Evolutionary conservation across 2,113 vertebrate genomes (phyloP), one percentile per base, ranked within the genome.

Genomic region (Oreochromis spilurus): DNA sequence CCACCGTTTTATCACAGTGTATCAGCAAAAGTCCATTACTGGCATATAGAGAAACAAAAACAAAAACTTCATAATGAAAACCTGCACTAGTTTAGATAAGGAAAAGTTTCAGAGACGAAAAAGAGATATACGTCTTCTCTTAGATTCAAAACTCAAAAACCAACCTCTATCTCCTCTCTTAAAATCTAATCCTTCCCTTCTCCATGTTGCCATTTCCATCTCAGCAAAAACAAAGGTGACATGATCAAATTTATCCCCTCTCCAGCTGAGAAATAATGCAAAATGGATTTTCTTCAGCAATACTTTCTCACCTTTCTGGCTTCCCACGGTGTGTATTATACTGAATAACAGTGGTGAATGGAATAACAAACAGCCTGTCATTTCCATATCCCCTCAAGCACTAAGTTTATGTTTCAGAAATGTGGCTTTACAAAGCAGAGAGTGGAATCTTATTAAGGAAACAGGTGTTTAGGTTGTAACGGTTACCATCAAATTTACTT

Each of bases 281-380:
- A 31, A 80, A 84, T 84, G 62, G 81, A 85, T 90, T 89, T 89
- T 82, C 77, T 84, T 50, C n/a, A 38, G 36, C 53, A 11, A 45
- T 72, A 84, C 82, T 83, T 31, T 10, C 50, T 80, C 29, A 5
- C 53, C 13, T 19, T 85, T 79, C 65, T 48, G 45, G 78, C 57
- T 81, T 84, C 48, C 36, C 54, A 36, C 31, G 2, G 21, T 26
- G 34, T 21, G 60, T 14, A 70, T 62, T 72, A 40, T 5, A 24
- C 24, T 85, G 55, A 89, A 75, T 82, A 84, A 91, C 78, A 65
- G 31, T 40, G 13, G 17, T 5, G 50, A 78, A 72, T 21, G 21
- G 19, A 55, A 48, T 55, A 77, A 85, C 45, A 84, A 89, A n/a
- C 79, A 83, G 50, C n/a, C 52, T 62, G 75, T 60, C 53, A 81